Evolutionary conservation across 1,140 invertebrate genomes (phyloP).

Genomic region (Xylocopa sonorina): DNA sequence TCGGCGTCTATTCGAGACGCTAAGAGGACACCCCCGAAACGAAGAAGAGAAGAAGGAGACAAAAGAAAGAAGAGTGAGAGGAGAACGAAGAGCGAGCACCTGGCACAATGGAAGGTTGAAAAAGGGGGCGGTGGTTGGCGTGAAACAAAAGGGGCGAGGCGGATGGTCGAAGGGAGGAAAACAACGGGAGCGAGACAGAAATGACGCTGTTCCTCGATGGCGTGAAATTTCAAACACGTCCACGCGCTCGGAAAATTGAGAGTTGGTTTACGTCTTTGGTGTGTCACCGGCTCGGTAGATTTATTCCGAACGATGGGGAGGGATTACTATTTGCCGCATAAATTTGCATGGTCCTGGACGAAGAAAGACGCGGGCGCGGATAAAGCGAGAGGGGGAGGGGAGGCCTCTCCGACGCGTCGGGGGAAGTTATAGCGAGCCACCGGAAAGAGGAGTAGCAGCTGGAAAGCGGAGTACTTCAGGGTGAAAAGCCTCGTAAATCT

Average conservation of each 20-base stretch:
- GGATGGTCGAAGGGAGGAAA: background rate
- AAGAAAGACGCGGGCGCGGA: background rate
- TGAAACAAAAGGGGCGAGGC: background rate
- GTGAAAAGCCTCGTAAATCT: conserved; percentile 69
- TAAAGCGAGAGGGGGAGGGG: background rate
- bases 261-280: conserved; percentile 52
- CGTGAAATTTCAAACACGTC: conserved; percentile 59
- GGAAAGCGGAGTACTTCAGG: background rate
- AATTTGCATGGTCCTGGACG: conserved; percentile 69
- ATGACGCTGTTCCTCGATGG: conserved; percentile 36
- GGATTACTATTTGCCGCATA: conserved; percentile 75
- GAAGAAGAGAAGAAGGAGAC: background rate
- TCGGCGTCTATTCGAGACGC: background rate
- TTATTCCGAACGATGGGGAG: conserved; percentile 70
- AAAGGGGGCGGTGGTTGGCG: background rate
- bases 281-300: conserved; percentile 61
- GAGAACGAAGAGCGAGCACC: no score
- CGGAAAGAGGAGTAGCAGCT: conserved; percentile 51
- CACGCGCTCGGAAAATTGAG: conserved; percentile 41
- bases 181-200: conserved; percentile 30
- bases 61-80: background rate
- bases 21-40: background rate
- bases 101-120: background rate
- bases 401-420: background rate
- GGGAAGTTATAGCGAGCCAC: conserved; percentile 35